phyloP scores from a whole-genome alignment of 2,797 vertebrate species.

The Platyrinchus mystaceus region DNA sequence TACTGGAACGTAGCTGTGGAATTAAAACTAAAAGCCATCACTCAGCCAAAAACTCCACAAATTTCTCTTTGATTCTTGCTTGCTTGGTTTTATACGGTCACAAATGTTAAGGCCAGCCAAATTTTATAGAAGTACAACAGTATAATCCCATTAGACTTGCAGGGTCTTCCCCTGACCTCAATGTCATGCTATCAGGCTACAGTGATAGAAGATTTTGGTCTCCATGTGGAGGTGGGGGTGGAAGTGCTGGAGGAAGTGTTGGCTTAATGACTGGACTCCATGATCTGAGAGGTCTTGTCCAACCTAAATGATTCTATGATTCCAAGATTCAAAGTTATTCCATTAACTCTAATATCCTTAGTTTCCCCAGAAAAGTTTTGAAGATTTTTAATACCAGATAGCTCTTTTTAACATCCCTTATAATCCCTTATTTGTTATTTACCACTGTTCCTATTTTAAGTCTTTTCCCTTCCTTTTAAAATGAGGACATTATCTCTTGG shows the following conservation, averaged over 20 bases:
- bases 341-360: neutral
- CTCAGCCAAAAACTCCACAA: neutral
- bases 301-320: neutral
- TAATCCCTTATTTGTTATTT: neutral
- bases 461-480: neutral
- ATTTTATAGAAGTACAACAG: neutral
- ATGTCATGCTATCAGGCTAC: neutral
- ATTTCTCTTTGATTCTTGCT: neutral
- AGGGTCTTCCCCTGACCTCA: neutral
- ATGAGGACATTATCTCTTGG: neutral
- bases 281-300: neutral
- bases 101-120: neutral
- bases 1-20: neutral
- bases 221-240: neutral
- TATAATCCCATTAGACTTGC: neutral
- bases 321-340: neutral
- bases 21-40: neutral
- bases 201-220: neutral
- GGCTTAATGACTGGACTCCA: neutral
- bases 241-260: neutral
- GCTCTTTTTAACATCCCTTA: neutral
- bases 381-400: neutral
- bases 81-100: neutral
- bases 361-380: neutral
- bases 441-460: neutral